Percentiles rank a stretch among this genome's conserved stretches.
These are phyloP conservation scores for Chelmon rostratus DNA, from an alignment of 2,797 vertebrate species.

Conservation along the genomic window DNA sequence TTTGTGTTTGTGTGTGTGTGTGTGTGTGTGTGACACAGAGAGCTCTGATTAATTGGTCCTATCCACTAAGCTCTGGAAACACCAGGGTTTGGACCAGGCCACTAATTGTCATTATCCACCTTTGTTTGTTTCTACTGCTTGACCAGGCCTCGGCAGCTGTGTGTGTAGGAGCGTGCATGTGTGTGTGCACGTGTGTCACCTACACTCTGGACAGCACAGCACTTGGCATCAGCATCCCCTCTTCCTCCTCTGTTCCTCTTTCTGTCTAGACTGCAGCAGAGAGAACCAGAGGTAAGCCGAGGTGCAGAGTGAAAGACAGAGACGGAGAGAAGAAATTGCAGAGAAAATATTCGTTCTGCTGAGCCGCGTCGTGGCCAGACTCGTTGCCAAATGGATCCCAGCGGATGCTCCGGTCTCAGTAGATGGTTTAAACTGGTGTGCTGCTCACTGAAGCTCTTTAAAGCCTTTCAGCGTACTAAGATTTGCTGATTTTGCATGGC, in stretches of 20 bases:
- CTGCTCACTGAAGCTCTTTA: slow-evolving; percentile 54
- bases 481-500: slow-evolving; percentile 56
- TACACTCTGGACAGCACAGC: slow-evolving; percentile 56
- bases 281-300: slow-evolving; percentile 57
- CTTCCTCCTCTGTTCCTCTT: slow-evolving; percentile 51
- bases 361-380: slow-evolving; percentile 44
- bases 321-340: slow-evolving; percentile 25
- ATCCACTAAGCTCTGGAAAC: slow-evolving; percentile 71
- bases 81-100: slow-evolving; percentile 57
- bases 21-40: slow-evolving; percentile 22
- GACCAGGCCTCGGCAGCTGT: slow-evolving; percentile 53
- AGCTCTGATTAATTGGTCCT: slow-evolving; percentile 72
- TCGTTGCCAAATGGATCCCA: slow-evolving; percentile 67
- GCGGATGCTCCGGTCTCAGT: slow-evolving; percentile 54
- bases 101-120: slow-evolving; percentile 75
- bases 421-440: slow-evolving; percentile 76
- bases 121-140: slow-evolving; percentile 75
- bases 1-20: slow-evolving; percentile 34
- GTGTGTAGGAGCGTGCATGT: slow-evolving; percentile 24
- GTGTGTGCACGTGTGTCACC: slow-evolving; percentile 40
- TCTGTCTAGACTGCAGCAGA: slow-evolving; percentile 70
- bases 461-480: slow-evolving; percentile 51
- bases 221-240: slow-evolving; percentile 53
- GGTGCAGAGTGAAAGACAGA: slow-evolving; percentile 59
- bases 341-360: slow-evolving; percentile 57